Evolutionary conservation across 2,113 vertebrate genomes (phyloP), one percentile per base, ranked within the genome.

Genomic region (Accipiter virgatus): DNA sequence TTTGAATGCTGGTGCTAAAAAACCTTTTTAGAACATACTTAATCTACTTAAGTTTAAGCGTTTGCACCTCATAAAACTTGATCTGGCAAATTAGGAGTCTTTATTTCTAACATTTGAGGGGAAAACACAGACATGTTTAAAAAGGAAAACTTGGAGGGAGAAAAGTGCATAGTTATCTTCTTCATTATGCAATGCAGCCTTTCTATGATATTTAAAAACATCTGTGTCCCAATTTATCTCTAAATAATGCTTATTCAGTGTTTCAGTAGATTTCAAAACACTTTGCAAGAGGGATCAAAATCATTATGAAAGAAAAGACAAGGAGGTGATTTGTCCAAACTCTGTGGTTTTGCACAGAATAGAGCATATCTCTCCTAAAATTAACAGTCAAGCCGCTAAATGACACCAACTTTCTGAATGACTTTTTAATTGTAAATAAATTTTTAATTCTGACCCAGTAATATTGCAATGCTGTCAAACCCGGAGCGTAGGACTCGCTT

Each of bases 401-500:
- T 68, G 36, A 56, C 36, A 86, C 8, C 32, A 71, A 14, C 70
- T 90, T 81, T 93, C 53, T 88, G 40, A 91, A 80, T 92, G 85
- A 34, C 36, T 13, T n/a, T 3, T 0, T 68, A 82, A 63, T 63
- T 79, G 7, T 47, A 75, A 80, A 62, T 65, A 61, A 75, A n/a
- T 79, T 65, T 15, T 65, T 67, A 59, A 65, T 52, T 82, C 53
- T 66, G 6, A 11, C n/a, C 58, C 22, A 38, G 25, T 58, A 14
- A 10, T 42, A n/a, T 16, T 58, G 31, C 38, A 88, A 9, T 50
- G 10, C 13, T 74, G 42, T 81, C n/a, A 91, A 83, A 50, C 13
- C 6, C 18, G 52, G 38, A 50, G 4, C 0, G 0, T 2, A 81
- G 16, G 42, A 53, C 7, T 83, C 9, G 47, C 8, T 50, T 52